Conservation (phyloP, 2,888 invertebrate species). For the Monochamus alternatus region DNA sequence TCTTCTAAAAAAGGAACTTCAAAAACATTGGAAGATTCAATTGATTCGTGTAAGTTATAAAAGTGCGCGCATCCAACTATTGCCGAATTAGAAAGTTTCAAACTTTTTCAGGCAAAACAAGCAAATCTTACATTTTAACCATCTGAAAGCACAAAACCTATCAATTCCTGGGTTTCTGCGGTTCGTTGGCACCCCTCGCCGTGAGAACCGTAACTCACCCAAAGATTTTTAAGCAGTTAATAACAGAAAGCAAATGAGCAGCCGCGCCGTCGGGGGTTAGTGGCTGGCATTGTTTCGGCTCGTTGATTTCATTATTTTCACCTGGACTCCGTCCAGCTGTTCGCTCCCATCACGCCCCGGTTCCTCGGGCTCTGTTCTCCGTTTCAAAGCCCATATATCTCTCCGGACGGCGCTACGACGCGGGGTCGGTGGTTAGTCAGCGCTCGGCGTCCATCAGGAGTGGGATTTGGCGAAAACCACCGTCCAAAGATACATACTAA, state of each 20-base stretch:
- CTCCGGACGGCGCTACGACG: constrained; percentile 65
- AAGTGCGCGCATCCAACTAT: too few relatives aligned
- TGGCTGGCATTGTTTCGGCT: constrained; percentile 69
- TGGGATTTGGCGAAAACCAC: not conserved
- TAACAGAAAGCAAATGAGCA: constrained; percentile 50
- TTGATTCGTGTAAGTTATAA: too few relatives aligned
- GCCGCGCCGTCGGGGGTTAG: constrained; percentile 49
- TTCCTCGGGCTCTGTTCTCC: constrained; percentile 64
- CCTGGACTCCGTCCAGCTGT: constrained; percentile 69
- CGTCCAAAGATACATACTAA: too few relatives aligned
- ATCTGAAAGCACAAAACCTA: not conserved
- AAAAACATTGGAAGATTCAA: too few relatives aligned
- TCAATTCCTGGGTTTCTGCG: not conserved
- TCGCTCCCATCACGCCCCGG: constrained; percentile 67
- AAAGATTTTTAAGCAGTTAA: constrained; percentile 39
- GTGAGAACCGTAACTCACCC: constrained; percentile 22
- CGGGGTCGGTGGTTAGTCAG: constrained; percentile 68
- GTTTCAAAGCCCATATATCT: constrained; percentile 70
- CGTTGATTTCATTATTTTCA: constrained; percentile 69
- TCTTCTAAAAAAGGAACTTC: too few relatives aligned
- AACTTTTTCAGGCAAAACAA: too few relatives aligned
- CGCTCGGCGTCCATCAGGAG: constrained; percentile 36
- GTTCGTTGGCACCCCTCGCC: not conserved
- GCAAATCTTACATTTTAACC: too few relatives aligned
- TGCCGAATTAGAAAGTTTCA: too few relatives aligned